Conservation (phyloP, 2,888 invertebrate species). For the Dastarcus helophoroides region DNA sequence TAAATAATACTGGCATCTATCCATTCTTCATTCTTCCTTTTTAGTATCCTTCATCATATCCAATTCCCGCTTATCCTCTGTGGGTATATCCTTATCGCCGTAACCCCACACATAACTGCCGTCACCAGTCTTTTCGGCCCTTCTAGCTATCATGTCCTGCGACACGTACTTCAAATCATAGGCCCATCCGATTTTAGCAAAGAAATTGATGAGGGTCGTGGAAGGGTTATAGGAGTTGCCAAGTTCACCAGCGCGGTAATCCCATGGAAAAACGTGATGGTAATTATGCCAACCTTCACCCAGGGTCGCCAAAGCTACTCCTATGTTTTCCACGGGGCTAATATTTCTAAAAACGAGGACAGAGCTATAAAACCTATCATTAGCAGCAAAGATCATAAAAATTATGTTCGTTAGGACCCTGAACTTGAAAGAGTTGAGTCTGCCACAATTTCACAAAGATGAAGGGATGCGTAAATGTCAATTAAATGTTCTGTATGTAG, state of each 20-base stretch:
- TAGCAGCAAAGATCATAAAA: too few species aligned
- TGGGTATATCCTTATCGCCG: constrained; percentile 46
- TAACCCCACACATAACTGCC: constrained; percentile 49
- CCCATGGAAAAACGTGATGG: constrained; percentile 62
- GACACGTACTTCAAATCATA: constrained; percentile 63
- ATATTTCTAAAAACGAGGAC: constrained; percentile 44
- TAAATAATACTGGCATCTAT: too few species aligned
- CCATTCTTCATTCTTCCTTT: constrained; percentile 1
- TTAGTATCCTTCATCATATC: constrained; percentile 38
- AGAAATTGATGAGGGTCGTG: constrained; percentile 68
- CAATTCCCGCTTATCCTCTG: constrained; percentile 45
- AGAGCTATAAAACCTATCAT: too few species aligned
- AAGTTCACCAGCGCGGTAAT: constrained; percentile 44
- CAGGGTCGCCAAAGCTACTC: constrained; percentile 62
- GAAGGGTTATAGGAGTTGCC: constrained; percentile 52
- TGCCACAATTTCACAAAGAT: too few species aligned
- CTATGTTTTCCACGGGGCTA: constrained; percentile 58
- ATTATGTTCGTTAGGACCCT: too few species aligned
- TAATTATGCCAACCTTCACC: constrained; percentile 81
- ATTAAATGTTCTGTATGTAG: too few species aligned
- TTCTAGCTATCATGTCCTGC: constrained; percentile 43
- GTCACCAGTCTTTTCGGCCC: constrained; percentile 48
- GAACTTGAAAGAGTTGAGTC: too few species aligned
- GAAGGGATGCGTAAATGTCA: too few species aligned
- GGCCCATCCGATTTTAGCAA: constrained; percentile 70